Base-by-base conservation (phyloP, 1,140 invertebrate genomes). In the Oryctes rhinoceros region DNA sequence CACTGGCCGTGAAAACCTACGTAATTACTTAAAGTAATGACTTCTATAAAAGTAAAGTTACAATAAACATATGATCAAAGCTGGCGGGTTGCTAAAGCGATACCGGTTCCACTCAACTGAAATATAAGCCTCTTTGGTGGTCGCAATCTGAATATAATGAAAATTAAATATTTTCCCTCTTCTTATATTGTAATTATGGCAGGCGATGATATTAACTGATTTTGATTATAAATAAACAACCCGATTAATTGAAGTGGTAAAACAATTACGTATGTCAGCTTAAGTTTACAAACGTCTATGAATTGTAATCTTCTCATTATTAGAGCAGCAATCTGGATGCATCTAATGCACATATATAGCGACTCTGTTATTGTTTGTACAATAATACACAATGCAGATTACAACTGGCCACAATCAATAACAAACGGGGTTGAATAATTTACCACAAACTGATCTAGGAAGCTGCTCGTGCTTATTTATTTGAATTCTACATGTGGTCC, bases 261-360 rank as follows among this genome's bases (percentile, higher is more conserved):
- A 59, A 78, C 76, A 78, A 78, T 78, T 53, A 59, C 47, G 59
- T 9, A 76, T 15, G 74, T 48, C 74, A 30, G 5, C 74, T 35
- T 67, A 76, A 76, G 74, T 76, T 76, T 78, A 53, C 76, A 78
- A 78, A 78, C 76, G 76, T 53, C n/a, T 79, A 81, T 76, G 81
- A 81, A 80, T 81, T 62, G 75, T 78, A 81, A 81, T 81, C 81
- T 81, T 81, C 81, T 81, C 81, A 81, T 81, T 81, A 81, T 77
- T 74, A 71, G 75, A 81, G 75, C 78, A 79, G 75, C 78, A 79
- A 81, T 81, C 81, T 80, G 71, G 59, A 53, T 78, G 39, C 79
- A 81, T 79, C 78, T 78, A 81, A 74, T 76, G 49, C 78, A 62
- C 78, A 79, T 75, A 80, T 81, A 81, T 74, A 80, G 53, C 24